A percentile compares a stretch with the other conserved stretches of the same genome.
phyloP scores from a whole-genome alignment of 2,113 vertebrate species.

The Alethe castanea region DNA sequence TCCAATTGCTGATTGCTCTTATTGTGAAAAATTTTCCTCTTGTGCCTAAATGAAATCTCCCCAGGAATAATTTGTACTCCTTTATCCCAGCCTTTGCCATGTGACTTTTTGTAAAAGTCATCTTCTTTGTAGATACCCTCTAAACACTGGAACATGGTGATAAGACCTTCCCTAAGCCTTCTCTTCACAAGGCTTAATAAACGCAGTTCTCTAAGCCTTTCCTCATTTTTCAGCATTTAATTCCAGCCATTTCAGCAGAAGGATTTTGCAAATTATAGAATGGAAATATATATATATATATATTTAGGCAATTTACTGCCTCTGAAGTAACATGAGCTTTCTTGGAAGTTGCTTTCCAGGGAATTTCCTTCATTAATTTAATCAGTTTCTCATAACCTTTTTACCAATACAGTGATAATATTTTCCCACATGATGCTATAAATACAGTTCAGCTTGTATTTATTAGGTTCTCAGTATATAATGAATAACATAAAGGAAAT shows the following conservation, averaged over 20 bases:
- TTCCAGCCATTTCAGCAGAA: background rate
- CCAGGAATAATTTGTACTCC: background rate
- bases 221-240: background rate
- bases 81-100: background rate
- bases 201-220: background rate
- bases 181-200: background rate
- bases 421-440: background rate
- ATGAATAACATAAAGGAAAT: background rate
- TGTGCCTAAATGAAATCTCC: background rate
- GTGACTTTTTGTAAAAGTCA: background rate
- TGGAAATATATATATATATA: background rate
- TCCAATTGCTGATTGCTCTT: background rate
- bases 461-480: background rate
- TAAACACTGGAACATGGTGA: background rate
- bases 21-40: background rate
- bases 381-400: background rate
- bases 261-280: background rate
- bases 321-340: background rate
- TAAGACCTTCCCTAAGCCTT: background rate
- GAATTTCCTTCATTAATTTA: background rate
- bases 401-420: background rate
- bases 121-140: background rate
- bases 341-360: background rate
- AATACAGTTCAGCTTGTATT: background rate
- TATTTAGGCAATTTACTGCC: background rate